Conservation (phyloP, 2,113 vertebrate species). For the Lutjanus erythropterus region DNA sequence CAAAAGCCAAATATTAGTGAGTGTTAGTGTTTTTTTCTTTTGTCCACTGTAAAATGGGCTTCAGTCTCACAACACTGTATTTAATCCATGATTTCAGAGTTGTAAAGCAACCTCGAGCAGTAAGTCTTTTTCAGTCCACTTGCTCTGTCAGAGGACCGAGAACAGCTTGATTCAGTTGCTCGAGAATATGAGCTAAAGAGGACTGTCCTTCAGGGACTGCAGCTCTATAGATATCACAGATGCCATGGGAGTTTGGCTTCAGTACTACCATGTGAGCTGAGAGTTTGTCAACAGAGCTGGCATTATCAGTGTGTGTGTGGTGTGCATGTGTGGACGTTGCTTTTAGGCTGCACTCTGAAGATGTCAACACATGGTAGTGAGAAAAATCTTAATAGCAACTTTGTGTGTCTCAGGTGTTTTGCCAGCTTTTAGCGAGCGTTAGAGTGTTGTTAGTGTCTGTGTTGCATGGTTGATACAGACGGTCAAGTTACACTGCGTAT, state of each 20-base stretch:
- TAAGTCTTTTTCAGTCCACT: neutral
- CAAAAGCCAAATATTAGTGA: too few relatives aligned
- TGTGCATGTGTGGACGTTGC: conserved; percentile 1
- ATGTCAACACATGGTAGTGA: conserved; percentile 4
- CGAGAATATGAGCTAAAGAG: conserved; percentile 47
- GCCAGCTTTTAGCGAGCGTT: conserved; percentile 15
- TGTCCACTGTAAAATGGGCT: too few relatives aligned
- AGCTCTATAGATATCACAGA: conserved; percentile 63
- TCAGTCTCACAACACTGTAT: neutral
- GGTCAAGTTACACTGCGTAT: conserved; percentile 11
- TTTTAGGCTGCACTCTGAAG: conserved; percentile 24
- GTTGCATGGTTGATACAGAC: conserved; percentile 9
- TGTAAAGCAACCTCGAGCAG: neutral
- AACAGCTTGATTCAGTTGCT: conserved; percentile 39
- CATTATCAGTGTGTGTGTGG: conserved; percentile 24
- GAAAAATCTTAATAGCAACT: conserved; percentile 16
- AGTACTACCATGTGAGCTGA: conserved; percentile 29
- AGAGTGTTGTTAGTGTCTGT: conserved; percentile 26
- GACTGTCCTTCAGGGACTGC: conserved; percentile 45
- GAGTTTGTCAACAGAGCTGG: conserved; percentile 54
- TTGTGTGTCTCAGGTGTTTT: conserved; percentile 32
- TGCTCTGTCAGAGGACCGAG: conserved; percentile 12
- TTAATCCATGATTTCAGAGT: neutral
- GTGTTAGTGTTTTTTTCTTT: too few relatives aligned
- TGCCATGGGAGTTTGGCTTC: conserved; percentile 51